phyloP scores from a whole-genome alignment of 2,113 vertebrate genomes.

The Daubentonia madagascariensis region DNA sequence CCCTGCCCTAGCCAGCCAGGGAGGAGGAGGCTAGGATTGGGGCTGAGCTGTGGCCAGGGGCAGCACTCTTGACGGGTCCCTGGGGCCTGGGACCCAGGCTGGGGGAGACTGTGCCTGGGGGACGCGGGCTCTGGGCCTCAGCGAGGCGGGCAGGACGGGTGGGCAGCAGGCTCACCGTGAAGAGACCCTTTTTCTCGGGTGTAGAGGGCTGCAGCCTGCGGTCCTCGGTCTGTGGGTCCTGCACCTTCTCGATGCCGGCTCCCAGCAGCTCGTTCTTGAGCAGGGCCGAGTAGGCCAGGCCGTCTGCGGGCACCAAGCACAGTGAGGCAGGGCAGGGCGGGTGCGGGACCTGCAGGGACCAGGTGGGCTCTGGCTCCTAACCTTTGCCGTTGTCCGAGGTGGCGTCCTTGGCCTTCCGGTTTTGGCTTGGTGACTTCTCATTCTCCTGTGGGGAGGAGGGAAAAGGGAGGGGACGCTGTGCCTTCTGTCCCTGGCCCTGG shows the following conservation, averaged over 20 bases:
- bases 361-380: slow-evolving; percentile 60
- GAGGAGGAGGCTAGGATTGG: too few species aligned
- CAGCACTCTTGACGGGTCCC: too few species aligned
- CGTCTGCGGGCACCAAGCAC: slow-evolving; percentile 82
- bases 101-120: too few species aligned
- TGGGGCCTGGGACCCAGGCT: neutral
- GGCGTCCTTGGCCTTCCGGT: slow-evolving; percentile 98
- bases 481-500: rapidly evolving
- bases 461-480: neutral
- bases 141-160: neutral
- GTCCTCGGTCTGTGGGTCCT: slow-evolving; percentile 98
- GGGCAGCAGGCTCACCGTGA: slow-evolving; percentile 86
- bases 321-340: rapidly evolving
- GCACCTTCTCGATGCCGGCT: slow-evolving; percentile 97
- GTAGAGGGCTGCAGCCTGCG: slow-evolving; percentile 94
- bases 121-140: neutral
- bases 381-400: slow-evolving; percentile 98
- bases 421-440: slow-evolving; percentile 97
- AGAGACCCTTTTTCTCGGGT: slow-evolving; percentile 95
- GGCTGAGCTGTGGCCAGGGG: neutral
- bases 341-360: neutral
- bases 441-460: slow-evolving; percentile 89
- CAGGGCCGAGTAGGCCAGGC: slow-evolving; percentile 96
- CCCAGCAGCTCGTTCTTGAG: slow-evolving; percentile 97
- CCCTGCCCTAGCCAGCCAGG: neutral